Evolutionary conservation across 2,888 invertebrate genomes (phyloP).

Genomic region (Tridacna gigas): DNA sequence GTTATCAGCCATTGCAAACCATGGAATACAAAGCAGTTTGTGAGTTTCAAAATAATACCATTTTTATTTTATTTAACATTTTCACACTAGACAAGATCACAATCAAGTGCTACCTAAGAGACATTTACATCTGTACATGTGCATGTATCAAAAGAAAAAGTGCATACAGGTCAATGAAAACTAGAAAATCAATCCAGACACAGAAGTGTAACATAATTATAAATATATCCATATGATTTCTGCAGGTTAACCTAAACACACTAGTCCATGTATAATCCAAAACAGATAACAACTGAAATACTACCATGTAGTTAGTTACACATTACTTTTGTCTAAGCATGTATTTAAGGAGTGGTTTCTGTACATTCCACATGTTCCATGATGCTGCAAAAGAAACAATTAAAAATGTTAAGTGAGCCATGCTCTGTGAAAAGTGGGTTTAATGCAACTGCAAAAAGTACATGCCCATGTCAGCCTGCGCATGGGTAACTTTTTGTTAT

Average conservation of each 20-base stretch:
- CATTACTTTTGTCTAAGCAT: constrained; percentile 74
- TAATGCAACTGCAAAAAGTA: background rate
- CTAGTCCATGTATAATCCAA: too few species aligned
- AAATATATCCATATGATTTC: too few species aligned
- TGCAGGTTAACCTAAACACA: too few species aligned
- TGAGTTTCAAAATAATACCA: background rate
- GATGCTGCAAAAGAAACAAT: constrained; percentile 77
- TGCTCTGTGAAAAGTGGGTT: background rate
- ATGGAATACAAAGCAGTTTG: background rate
- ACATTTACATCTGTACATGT: too few species aligned
- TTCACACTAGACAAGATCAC: background rate
- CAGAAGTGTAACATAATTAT: too few species aligned
- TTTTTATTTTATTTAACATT: background rate
- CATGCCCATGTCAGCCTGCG: too few species aligned
- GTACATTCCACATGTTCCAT: constrained; percentile 84
- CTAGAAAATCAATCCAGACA: too few species aligned
- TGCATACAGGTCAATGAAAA: too few species aligned
- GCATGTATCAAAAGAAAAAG: too few species aligned
- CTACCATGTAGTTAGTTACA: constrained; percentile 48
- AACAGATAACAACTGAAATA: too few species aligned
- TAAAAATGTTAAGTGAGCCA: background rate
- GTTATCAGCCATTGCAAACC: too few species aligned
- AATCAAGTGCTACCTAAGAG: background rate
- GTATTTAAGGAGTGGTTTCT: constrained; percentile 84
- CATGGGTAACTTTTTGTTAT: too few species aligned